Evolutionary conservation across 2,113 vertebrate species (phyloP), one percentile per base, ranked within the genome.

Genomic region (Sander lucioperca): DNA sequence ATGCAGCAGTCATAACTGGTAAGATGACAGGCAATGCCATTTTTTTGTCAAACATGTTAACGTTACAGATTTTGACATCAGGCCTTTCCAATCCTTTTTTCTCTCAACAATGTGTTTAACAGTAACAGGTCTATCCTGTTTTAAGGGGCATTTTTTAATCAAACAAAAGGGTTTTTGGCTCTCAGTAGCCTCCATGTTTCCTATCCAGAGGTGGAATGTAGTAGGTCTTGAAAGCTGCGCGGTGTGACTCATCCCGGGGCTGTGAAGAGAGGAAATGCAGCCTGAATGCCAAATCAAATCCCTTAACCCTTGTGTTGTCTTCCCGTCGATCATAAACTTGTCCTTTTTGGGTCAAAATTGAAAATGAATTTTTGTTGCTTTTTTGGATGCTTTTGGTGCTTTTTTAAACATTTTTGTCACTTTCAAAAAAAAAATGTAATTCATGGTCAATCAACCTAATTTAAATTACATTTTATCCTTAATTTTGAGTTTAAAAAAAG

Each of bases 201-300:
- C 91, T 83, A 7, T 95, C 94, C 75, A 93, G 61, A 14, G 95
- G 85, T 61, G 97, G 96, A 90, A 97, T 94, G 88, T 82, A 94
- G 90, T 66, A 95, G 66, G 75, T 93, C 85, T 95, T 95, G 50
- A 90, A 86, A 83, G 62, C 74, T 15, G 90, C 79, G 15, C 88
- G 91, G 54, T 85, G 74, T 63, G 93, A 89, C 86, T 95, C 95
- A 23, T 95, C 88, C 51, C 91, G 95, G 84, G 94, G 92, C 97
- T 97, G 96, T 79, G 82, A 74, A 86, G 85, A 91, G 69, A 87
- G 43, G 62, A 86, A 85, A 83, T 56, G 15, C 50, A 72, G 8
- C 19, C 14, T 82, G 13, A 87, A 82, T 74, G 47, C 5, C 47
- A 88, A 80, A 70, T 72, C 51, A 65, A 82, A 70, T 45, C 43